These are phyloP conservation scores for Tenthredo amoena DNA, from an alignment of 2,888 invertebrate genomes.

Conservation along the genomic window DNA sequence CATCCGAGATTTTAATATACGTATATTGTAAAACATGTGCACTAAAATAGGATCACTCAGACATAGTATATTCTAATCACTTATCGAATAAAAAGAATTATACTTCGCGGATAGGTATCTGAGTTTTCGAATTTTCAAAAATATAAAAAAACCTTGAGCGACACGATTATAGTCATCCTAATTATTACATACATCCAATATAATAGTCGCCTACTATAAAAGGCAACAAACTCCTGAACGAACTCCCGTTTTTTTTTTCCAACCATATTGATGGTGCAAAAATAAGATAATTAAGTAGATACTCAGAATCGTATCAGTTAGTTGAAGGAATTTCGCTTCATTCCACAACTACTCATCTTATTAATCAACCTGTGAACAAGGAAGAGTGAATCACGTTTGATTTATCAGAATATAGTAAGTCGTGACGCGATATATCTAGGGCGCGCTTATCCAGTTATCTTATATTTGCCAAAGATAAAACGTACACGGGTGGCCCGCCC, in stretches of 20 bases:
- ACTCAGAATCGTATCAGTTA: background rate
- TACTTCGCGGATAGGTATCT: background rate
- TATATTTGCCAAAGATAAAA: conserved; percentile 73
- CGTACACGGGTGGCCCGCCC: conserved; percentile 56
- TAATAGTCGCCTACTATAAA: background rate
- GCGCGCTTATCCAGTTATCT: conserved; percentile 75
- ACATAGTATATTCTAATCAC: background rate
- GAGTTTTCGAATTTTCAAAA: background rate
- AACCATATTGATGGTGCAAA: background rate
- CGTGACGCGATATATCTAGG: conserved; percentile 66
- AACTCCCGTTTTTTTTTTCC: background rate
- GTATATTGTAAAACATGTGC: background rate
- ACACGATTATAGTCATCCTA: background rate
- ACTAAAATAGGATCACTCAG: background rate
- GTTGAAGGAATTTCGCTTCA: background rate
- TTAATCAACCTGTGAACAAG: conserved; percentile 40
- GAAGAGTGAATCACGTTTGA: conserved; percentile 59
- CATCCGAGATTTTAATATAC: background rate
- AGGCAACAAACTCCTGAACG: background rate
- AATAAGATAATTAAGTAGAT: background rate
- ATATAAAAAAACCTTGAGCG: background rate
- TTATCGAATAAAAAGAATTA: background rate
- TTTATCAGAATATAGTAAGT: conserved; percentile 55
- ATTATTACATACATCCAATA: background rate
- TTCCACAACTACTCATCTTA: background rate